These are phyloP conservation scores for Rhodophaea formosa DNA, from an alignment of 2,888 invertebrate genomes.

Conservation along the genomic window DNA sequence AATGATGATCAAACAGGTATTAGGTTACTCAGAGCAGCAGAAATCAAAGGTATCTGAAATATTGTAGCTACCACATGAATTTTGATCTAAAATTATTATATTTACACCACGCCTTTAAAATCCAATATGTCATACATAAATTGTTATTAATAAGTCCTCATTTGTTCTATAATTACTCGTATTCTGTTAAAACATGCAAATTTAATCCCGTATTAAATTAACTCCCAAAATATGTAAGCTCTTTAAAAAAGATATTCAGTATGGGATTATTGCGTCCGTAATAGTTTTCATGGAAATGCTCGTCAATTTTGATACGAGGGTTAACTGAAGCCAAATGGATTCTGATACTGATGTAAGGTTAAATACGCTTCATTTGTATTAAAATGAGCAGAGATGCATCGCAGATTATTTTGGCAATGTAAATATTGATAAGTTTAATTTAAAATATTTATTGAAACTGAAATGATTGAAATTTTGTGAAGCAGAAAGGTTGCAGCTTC, in stretches of 20 bases:
- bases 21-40: too few species aligned
- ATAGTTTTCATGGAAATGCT: background rate
- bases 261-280: background rate
- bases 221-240: background rate
- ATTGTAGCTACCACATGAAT: too few species aligned
- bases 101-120: too few species aligned
- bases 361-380: conserved; percentile 5
- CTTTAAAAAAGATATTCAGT: background rate
- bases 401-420: background rate
- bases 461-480: background rate
- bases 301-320: conserved; percentile 5
- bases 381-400: background rate
- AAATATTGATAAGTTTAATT: background rate
- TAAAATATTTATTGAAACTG: background rate
- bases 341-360: background rate
- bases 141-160: background rate
- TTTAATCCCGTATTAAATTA: background rate
- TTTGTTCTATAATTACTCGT: background rate
- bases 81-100: too few species aligned
- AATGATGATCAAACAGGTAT: too few species aligned
- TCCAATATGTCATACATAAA: too few species aligned
- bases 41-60: too few species aligned
- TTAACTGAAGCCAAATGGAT: conserved; percentile 10
- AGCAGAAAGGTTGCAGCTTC: too few species aligned
- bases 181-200: background rate